Conservation (phyloP, 2,888 invertebrate genomes). For the Apomyelois bistriatella region DNA sequence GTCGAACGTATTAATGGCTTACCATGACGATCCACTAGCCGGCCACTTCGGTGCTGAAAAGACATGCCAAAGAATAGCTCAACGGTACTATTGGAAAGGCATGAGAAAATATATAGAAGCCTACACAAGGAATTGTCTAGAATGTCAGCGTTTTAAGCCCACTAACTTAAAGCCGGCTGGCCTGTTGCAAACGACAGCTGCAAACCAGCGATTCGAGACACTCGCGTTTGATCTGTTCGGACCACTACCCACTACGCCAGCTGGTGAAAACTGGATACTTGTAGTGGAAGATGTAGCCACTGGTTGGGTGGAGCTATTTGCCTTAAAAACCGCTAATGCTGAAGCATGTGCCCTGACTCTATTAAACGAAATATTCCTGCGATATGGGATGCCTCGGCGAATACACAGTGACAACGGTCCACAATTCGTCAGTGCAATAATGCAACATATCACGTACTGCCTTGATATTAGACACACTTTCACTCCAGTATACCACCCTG, state of each 20-base stretch:
- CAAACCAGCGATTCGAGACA: constrained; percentile 20
- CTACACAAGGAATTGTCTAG: constrained; percentile 16
- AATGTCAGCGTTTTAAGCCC: constrained; percentile 17
- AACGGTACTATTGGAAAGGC: constrained; percentile 21
- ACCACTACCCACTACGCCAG: constrained; percentile 16
- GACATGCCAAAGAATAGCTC: constrained; percentile 15
- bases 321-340: constrained; percentile 25
- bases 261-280: constrained; percentile 19
- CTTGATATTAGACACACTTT: constrained; percentile 6
- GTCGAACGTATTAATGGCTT: background rate
- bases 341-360: constrained; percentile 22
- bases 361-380: constrained; percentile 30
- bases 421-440: constrained; percentile 16
- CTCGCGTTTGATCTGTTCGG: constrained; percentile 25
- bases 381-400: constrained; percentile 20
- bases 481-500: constrained; percentile 22
- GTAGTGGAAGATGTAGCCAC: constrained; percentile 24
- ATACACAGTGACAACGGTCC: background rate
- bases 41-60: constrained; percentile 17
- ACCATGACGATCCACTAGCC: background rate
- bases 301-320: constrained; percentile 34
- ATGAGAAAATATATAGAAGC: constrained; percentile 19
- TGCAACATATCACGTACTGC: constrained; percentile 21
- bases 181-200: constrained; percentile 19
- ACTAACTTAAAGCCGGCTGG: constrained; percentile 21